Evolutionary conservation across 1,140 invertebrate species (phyloP), one percentile per base, ranked within the genome.

Genomic region (Metaphire vulgaris): DNA sequence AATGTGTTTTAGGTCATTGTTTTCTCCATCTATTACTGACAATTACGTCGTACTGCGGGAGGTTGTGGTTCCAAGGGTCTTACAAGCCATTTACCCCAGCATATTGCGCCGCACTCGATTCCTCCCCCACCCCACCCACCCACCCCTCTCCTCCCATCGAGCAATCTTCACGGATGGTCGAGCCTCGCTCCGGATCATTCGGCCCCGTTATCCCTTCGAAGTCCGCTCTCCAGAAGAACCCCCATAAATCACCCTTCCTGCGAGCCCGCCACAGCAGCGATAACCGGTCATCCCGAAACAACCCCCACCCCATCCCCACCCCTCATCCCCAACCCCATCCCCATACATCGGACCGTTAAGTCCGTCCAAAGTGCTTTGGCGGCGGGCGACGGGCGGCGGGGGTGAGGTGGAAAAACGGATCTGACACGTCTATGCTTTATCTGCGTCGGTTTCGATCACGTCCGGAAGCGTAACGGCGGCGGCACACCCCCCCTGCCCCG

Each of bases 161-260:
- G 21, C 41, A 56, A 56, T 56, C 41, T 56, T 56, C 41, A 56
- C 41, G 41, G 41, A 56, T 56, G 6, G 41, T 56, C 41, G 6
- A 21, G 6, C 41, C 6, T 21, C 41, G 41, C 41, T 56, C 41
- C 41, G 21, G 6, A 12, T 6, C 41, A 56, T 56, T 21, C 6
- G 41, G 41, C 21, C 6, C 6, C 41, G 41, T 56, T 56, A 56
- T 12, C 6, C 41, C 41, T 21, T n/a, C n/a, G n/a, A n/a, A n/a
- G n/a, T n/a, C n/a, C n/a, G n/a, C n/a, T n/a, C n/a, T n/a, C n/a
- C n/a, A n/a, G n/a, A n/a, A n/a, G 41, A 21, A 21, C 21, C 21
- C 41, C 41, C 41, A 56, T 56, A 56, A 56, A 56, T 56, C 41
- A 56, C 41, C n/a, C n/a, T n/a, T n/a, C n/a, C n/a, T n/a, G n/a